A percentile compares a stretch with the other conserved stretches of the same genome.
These are phyloP conservation scores for Chelidonichthys spinosus DNA, from an alignment of 2,797 vertebrate genomes.

Conservation along the genomic window DNA sequence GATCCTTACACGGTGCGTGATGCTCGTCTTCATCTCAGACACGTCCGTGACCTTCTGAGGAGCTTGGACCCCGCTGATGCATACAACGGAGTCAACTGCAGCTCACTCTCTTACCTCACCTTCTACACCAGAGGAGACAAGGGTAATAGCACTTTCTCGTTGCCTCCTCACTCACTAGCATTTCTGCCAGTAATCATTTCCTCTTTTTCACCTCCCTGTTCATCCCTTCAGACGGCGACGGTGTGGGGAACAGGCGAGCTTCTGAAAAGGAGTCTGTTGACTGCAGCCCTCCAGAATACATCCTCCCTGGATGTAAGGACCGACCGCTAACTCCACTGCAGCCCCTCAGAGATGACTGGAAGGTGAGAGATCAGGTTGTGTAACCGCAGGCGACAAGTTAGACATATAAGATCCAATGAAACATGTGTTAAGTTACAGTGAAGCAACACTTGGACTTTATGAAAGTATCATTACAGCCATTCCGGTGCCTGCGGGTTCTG, in stretches of 20 bases:
- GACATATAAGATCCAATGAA: not conserved
- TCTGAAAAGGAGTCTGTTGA: slow-evolving; percentile 87
- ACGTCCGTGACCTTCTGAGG: slow-evolving; percentile 93
- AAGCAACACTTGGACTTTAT: slow-evolving; percentile 7
- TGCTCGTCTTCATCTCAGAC: slow-evolving; percentile 92
- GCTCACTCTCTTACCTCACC: slow-evolving; percentile 92
- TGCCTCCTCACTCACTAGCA: slow-evolving; percentile 65
- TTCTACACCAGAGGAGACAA: slow-evolving; percentile 87
- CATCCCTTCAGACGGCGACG: slow-evolving; percentile 55
- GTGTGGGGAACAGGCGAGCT: slow-evolving; percentile 79
- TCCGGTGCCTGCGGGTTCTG: slow-evolving; percentile 92
- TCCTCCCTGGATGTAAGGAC: slow-evolving; percentile 92
- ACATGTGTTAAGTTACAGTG: not conserved
- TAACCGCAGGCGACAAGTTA: not conserved
- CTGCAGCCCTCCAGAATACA: slow-evolving; percentile 89
- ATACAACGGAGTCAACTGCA: slow-evolving; percentile 92
- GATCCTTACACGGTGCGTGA: slow-evolving; percentile 92
- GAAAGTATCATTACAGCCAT: slow-evolving; percentile 77
- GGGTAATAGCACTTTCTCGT: slow-evolving; percentile 80
- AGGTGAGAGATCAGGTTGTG: slow-evolving; percentile 79
- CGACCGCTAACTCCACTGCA: slow-evolving; percentile 88
- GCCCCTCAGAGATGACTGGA: slow-evolving; percentile 89
- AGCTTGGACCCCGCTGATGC: slow-evolving; percentile 93
- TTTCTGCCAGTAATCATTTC: not conserved
- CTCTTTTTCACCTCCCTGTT: not conserved